These are phyloP conservation scores for Lepidotrigona ventralis DNA, from an alignment of 1,140 invertebrate species.

Conservation along the genomic window DNA sequence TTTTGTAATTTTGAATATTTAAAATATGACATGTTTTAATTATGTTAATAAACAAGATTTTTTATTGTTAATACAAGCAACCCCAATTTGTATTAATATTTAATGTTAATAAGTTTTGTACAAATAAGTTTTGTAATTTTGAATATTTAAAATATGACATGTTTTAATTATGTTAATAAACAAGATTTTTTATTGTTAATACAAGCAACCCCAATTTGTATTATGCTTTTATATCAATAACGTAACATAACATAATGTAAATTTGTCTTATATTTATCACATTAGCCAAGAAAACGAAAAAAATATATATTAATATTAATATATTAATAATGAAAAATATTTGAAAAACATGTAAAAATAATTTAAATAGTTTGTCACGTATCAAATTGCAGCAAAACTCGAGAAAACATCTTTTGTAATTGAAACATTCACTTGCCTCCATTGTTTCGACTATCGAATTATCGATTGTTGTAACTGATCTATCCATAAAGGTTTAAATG, in stretches of 20 bases:
- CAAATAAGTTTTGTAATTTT: slow-evolving; percentile 4
- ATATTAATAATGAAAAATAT: background rate
- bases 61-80: background rate
- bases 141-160: background rate
- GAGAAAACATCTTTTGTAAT: background rate
- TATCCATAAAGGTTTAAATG: background rate
- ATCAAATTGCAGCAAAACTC: background rate
- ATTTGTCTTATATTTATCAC: too few relatives aligned
- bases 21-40: background rate
- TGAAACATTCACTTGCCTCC: background rate
- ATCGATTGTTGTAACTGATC: background rate
- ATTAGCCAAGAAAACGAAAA: too few relatives aligned
- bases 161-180: slow-evolving; percentile 19
- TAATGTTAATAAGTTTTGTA: background rate
- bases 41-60: slow-evolving; percentile 15
- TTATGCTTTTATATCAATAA: background rate
- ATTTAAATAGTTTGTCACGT: background rate
- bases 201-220: background rate
- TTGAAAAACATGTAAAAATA: background rate
- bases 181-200: background rate
- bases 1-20: slow-evolving; percentile 31
- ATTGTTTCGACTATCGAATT: background rate
- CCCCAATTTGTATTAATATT: background rate
- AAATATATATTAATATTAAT: background rate
- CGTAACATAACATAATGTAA: too few relatives aligned